phyloP scores from a whole-genome alignment of 2,888 invertebrate species.

The Scaptomyza flava region DNA sequence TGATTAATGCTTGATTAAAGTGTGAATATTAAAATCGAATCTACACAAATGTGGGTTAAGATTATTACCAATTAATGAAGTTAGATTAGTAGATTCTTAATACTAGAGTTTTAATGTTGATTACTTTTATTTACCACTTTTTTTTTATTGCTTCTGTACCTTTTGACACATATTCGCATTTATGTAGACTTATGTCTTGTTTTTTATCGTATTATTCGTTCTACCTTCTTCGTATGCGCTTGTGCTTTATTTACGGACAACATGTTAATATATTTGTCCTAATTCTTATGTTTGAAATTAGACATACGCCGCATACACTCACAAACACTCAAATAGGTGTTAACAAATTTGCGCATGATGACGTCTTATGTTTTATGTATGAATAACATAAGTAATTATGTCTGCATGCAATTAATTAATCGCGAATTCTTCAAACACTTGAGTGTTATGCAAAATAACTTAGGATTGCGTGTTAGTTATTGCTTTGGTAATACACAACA shows the following conservation, averaged over 20 bases:
- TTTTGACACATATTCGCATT: conserved; percentile 19
- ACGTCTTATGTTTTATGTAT: background rate
- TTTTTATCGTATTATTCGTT: conserved; percentile 42
- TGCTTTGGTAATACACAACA: conserved; percentile 15
- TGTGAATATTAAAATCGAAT: background rate
- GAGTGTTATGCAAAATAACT: conserved; percentile 6
- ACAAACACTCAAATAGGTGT: background rate
- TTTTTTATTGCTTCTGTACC: conserved; percentile 3
- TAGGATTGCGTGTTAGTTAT: conserved; percentile 26
- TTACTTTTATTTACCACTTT: conserved; percentile 7
- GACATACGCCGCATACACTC: background rate
- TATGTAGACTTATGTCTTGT: conserved; percentile 17
- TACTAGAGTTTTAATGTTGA: conserved; percentile 2
- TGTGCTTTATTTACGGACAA: conserved; percentile 25
- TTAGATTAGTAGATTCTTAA: too few relatives aligned
- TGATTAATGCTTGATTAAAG: conserved; percentile 37
- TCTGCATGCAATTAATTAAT: conserved; percentile 5
- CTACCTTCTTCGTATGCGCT: conserved; percentile 31
- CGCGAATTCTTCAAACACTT: conserved; percentile 3
- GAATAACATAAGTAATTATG: conserved; percentile 5
- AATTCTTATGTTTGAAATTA: background rate
- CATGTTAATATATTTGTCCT: conserved; percentile 12
- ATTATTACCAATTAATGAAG: too few relatives aligned
- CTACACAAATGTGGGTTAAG: background rate
- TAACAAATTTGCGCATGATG: background rate